Evolutionary conservation across 2,797 vertebrate genomes (phyloP), one percentile per base, ranked within the genome.

Genomic region (Decapterus maruadsi): DNA sequence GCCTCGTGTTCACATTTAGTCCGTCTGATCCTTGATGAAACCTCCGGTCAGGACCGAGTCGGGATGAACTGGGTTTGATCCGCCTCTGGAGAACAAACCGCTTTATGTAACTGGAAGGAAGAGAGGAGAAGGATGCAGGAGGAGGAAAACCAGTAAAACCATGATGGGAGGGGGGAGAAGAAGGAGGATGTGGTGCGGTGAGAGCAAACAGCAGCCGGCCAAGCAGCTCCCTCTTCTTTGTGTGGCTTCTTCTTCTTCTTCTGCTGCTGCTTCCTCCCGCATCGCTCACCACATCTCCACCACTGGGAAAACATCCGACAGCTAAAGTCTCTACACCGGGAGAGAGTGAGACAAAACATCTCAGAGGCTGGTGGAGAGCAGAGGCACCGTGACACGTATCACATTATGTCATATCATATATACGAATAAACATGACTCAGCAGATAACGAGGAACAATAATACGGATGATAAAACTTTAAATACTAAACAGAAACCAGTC

Each of bases 111-210:
- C 50, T 6, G 9, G 36, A 60, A 64, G 9, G 36, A 60, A 62
- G 45, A 62, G 20, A 75, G 58, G 38, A 57, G 53, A 74, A 74
- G 57, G 62, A 70, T 69, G 55, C 4, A 58, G 51, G 43, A 72
- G 53, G 38, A 85, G 68, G 43, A 69, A 76, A 79, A 72, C 58
- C 82, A 81, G 77, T 56, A 45, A 75, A 85, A 72, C 67, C 59
- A 58, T 58, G 70, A 34, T 40, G 8, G 38, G 38, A 11, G 38
- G 8, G 7, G 8, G 38, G 77, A 85, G 51, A 81, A 45, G 62
- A 78, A 92, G 92, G 93, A 94, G 92, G 93, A 94, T 94, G 93
- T 86, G 89, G 91, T 84, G 69, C 9, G 62, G 70, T 26, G 26
- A 86, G 86, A 75, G 75, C 85, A 83, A 88, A 86, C 86, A 82